A percentile compares a stretch with the other conserved stretches of the same genome.
Evolutionary conservation across 2,113 vertebrate species (phyloP).

Genomic region (Nibea coibor): DNA sequence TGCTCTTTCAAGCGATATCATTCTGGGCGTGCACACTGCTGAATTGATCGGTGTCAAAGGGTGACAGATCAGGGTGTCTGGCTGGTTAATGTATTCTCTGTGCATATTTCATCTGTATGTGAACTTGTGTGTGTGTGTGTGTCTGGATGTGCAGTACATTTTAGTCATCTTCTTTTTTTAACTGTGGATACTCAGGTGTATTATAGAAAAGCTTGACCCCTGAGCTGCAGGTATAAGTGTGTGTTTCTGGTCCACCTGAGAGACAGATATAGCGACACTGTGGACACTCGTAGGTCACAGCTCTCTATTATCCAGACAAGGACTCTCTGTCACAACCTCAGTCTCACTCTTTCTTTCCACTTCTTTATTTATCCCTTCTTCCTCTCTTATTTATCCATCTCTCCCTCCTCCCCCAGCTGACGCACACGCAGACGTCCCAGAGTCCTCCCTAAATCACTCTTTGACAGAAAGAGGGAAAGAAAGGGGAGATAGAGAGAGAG

Average conservation of each 20-base stretch:
- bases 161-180: not conserved
- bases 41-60: slow-evolving; percentile 60
- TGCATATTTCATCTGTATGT: slow-evolving; percentile 47
- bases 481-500: slow-evolving; percentile 65
- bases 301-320: slow-evolving; percentile 59
- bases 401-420: slow-evolving; percentile 56
- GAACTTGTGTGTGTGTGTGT: slow-evolving; percentile 5
- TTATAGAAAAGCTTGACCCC: not conserved
- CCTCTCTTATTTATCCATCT: slow-evolving; percentile 73
- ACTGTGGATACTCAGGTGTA: not conserved
- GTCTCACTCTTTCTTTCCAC: slow-evolving; percentile 46
- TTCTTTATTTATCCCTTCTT: slow-evolving; percentile 71
- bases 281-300: slow-evolving; percentile 47
- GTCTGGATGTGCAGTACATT: slow-evolving; percentile 15
- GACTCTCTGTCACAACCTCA: slow-evolving; percentile 50
- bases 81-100: slow-evolving; percentile 55
- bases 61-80: slow-evolving; percentile 61
- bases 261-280: slow-evolving; percentile 25
- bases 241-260: slow-evolving; percentile 34
- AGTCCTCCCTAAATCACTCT: slow-evolving; percentile 82
- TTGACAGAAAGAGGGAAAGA: slow-evolving; percentile 82
- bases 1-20: slow-evolving; percentile 56
- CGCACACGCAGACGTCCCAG: slow-evolving; percentile 55
- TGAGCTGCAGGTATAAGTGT: slow-evolving; percentile 3
- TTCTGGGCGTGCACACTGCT: slow-evolving; percentile 32